These are phyloP conservation scores for Xenops minutus DNA, from an alignment of 2,797 vertebrate genomes.

Conservation along the genomic window DNA sequence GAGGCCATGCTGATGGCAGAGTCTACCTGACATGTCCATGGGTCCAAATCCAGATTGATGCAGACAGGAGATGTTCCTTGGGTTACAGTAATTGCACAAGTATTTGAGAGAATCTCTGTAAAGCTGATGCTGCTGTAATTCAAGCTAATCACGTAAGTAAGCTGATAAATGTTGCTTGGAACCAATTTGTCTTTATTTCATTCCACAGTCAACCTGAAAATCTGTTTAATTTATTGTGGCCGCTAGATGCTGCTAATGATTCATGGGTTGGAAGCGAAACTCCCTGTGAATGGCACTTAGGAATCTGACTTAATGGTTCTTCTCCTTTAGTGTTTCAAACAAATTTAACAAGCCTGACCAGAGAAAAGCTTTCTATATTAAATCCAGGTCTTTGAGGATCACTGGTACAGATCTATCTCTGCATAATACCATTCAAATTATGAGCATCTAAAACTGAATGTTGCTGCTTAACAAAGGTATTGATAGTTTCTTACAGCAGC, in stretches of 20 bases:
- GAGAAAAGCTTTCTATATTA: not conserved
- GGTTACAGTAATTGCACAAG: not conserved
- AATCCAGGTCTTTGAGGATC: not conserved
- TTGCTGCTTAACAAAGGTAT: not conserved
- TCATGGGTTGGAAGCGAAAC: not conserved
- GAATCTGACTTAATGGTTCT: not conserved
- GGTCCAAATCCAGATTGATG: not conserved
- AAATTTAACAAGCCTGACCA: not conserved
- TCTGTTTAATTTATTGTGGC: not conserved
- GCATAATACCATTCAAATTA: not conserved
- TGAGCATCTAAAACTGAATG: not conserved
- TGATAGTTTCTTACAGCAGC: not conserved
- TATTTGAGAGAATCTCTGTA: not conserved
- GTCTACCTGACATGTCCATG: not conserved
- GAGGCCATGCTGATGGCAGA: not conserved
- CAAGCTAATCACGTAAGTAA: not conserved
- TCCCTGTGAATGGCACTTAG: not conserved
- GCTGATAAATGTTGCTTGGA: not conserved
- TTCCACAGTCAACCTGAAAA: not conserved
- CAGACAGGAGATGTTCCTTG: not conserved
- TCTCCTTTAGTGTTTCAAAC: not conserved
- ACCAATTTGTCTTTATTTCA: not conserved
- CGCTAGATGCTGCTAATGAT: slow-evolving; percentile 73
- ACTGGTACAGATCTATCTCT: accelerated
- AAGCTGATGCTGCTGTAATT: not conserved